Percentiles rank a stretch among this genome's conserved stretches.
phyloP scores from a whole-genome alignment of 2,113 vertebrate genomes.

The Phocoena phocoena region DNA sequence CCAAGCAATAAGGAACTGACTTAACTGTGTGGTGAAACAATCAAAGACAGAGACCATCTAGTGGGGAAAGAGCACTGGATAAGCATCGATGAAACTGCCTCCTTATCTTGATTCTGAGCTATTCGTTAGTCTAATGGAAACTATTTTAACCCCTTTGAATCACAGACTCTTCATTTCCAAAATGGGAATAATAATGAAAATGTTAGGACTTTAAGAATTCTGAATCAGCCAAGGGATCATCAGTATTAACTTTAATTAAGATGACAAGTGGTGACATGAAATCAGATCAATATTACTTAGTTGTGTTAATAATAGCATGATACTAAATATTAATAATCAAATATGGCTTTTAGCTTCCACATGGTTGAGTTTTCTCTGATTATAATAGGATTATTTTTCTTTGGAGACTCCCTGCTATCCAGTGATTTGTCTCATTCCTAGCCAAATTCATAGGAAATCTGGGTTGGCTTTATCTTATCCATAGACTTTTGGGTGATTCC shows the following conservation, averaged over 20 bases:
- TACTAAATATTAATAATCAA: constrained; percentile 37
- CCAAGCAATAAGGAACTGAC: not conserved
- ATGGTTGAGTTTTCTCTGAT: constrained; percentile 32
- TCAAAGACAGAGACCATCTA: not conserved
- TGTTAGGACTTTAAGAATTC: constrained; percentile 2
- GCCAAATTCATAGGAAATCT: not conserved
- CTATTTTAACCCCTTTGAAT: not conserved
- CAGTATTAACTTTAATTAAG: constrained; percentile 45
- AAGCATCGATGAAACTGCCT: not conserved
- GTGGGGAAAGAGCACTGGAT: not conserved
- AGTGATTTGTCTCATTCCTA: not conserved
- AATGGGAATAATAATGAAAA: constrained; percentile 33
- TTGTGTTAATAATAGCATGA: not conserved
- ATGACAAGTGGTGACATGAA: constrained; percentile 41
- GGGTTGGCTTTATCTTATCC: not conserved
- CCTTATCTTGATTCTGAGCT: not conserved
- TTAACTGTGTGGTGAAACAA: not conserved
- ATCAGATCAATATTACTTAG: not conserved
- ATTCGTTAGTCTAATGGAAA: not conserved
- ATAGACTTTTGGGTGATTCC: not conserved
- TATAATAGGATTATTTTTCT: constrained; percentile 2
- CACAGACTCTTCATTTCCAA: not conserved
- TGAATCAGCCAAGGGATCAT: not conserved
- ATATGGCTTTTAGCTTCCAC: not conserved
- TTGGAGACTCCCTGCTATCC: not conserved